These are phyloP conservation scores for Podarcis raffonei DNA, from an alignment of 2,113 vertebrate genomes.

Conservation along the genomic window DNA sequence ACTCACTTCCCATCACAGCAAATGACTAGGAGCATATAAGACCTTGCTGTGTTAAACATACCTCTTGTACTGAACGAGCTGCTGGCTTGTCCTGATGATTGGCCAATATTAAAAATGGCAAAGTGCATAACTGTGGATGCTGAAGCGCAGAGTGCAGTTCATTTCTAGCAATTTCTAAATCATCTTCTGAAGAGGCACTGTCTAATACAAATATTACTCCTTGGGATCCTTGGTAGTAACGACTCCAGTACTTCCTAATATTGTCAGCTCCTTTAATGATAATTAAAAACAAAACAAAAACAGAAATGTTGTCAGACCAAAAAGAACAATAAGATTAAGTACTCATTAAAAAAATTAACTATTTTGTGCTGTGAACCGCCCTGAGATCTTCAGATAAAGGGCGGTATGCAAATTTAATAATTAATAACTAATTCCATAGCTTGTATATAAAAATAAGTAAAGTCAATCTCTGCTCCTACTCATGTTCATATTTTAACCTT, in stretches of 20 bases:
- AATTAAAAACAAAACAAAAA: constrained; percentile 20
- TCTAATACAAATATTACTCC: constrained; percentile 96
- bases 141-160: constrained; percentile 96
- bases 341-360: not conserved
- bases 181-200: constrained; percentile 94
- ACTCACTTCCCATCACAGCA: not conserved
- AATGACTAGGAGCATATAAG: constrained; percentile 32
- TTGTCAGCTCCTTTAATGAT: constrained; percentile 87
- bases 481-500: not conserved
- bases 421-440: not conserved
- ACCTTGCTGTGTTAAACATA: constrained; percentile 67
- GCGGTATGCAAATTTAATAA: no score
- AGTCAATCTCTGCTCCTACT: not conserved
- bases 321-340: not conserved
- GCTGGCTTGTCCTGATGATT: constrained; percentile 98
- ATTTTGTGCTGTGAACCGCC: no score
- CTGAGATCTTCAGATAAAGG: no score
- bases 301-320: constrained; percentile 33
- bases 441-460: not conserved
- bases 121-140: constrained; percentile 96
- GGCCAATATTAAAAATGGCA: constrained; percentile 97
- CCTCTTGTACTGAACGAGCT: constrained; percentile 92
- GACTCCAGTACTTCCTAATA: constrained; percentile 99
- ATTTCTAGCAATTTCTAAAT: constrained; percentile 91
- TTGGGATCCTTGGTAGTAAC: constrained; percentile 99